Percentiles rank a stretch among this genome's conserved stretches.
These are phyloP conservation scores for Dastarcus helophoroides DNA, from an alignment of 2,888 invertebrate genomes.

Conservation along the genomic window DNA sequence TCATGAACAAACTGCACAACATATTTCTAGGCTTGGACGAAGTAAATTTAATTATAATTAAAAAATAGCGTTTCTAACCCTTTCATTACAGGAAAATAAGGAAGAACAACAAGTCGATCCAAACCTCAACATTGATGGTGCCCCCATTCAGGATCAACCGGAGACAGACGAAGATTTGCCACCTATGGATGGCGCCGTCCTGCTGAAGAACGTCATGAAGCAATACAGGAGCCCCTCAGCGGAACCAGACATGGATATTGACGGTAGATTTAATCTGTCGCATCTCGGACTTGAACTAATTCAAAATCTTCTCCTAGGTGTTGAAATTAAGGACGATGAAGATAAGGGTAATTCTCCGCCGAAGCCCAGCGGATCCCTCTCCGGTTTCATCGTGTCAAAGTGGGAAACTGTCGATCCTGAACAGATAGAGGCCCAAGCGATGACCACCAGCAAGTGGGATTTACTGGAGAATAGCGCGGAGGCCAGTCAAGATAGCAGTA, in stretches of 20 bases:
- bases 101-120: constrained; percentile 13
- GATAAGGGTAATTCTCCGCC: constrained; percentile 25
- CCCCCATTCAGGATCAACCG: constrained; percentile 9
- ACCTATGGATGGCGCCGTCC: constrained; percentile 70
- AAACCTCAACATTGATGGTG: constrained; percentile 14
- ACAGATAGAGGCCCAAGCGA: constrained; percentile 67
- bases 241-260: constrained; percentile 46
- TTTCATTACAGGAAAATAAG: constrained; percentile 12
- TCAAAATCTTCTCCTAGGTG: constrained; percentile 17
- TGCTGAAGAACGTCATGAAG: constrained; percentile 59
- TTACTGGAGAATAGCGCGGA: constrained; percentile 47
- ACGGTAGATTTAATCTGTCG: constrained; percentile 42
- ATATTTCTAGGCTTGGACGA: constrained; percentile 72
- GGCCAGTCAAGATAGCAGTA: constrained; percentile 33
- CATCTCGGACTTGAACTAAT: not conserved
- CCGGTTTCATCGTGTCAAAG: constrained; percentile 80
- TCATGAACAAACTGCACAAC: constrained; percentile 76
- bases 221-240: constrained; percentile 32
- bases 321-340: constrained; percentile 24
- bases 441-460: constrained; percentile 85
- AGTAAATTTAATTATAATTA: constrained; percentile 15
- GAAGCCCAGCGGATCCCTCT: constrained; percentile 34
- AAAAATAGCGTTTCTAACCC: not conserved
- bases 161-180: constrained; percentile 48
- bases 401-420: constrained; percentile 95